Base-by-base conservation (phyloP, 2,888 invertebrate genomes). In the Salpingus planirostris region DNA sequence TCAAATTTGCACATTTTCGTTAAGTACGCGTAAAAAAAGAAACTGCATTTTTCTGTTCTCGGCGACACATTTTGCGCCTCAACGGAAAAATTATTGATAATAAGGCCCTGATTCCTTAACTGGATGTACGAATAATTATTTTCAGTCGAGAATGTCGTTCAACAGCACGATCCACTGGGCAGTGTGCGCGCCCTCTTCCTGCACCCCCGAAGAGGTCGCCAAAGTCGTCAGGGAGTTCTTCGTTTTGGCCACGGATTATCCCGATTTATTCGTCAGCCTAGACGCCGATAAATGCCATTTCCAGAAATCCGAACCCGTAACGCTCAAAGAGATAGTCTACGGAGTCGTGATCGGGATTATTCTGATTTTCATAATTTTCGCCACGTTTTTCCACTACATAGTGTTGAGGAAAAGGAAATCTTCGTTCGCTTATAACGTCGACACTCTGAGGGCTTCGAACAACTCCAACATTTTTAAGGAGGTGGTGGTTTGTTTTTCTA, bases 151-250 rank as follows among this genome's bases (percentile, higher is more conserved):
- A n/a, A n/a, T n/a, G n/a, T n/a, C n/a, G n/a, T 53, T 50, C 31
- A 55, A 57, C 36, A 50, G 43, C 24, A 55, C 48, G 14, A 47
- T 76, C 0, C 73, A 74, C 36, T 79, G 78, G 78, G 77, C 75
- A 2, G 69, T 76, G 0, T 79, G 79, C 49, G 64, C 77, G 3
- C 79, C 79, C 8, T 70, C 71, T 22, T 64, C 71, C 1, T 80
- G 79, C 49, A 61, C 64, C 22, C 62, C 69, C 1, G 51, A 62
- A 4, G 70, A 76, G 11, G 68, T 76, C 3, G 62, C 65, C 13
- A 54, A 60, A n/a, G 74, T 74, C 36, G 66, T 75, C 2, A 58
- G 42, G 22, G 49, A 54, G 38, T 41, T 59, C 7, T 54, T 62
- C 28, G 38, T 42, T 14, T 43, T 46, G 7, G 42, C 48, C 1